Base-by-base conservation (phyloP, 2,797 vertebrate species). In the Hafferia zeledoni region DNA sequence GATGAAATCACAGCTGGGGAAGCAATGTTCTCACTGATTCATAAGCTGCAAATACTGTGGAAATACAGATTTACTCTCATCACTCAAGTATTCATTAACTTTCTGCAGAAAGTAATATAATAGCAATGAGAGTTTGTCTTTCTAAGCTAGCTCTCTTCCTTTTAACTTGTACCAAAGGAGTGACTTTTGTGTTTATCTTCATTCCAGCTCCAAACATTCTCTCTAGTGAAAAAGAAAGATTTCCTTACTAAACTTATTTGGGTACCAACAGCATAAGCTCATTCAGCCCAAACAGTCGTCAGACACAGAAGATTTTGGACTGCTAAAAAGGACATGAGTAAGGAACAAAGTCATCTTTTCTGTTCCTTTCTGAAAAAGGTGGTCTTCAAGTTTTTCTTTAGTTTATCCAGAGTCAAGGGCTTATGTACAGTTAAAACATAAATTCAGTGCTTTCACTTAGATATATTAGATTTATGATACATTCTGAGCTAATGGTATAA, bases 91-190 rank as follows among this genome's bases (percentile, higher is more conserved):
- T 87, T 82, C 87, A 82, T 57, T 83, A 94, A 89, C 37, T 72
- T 92, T 90, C 64, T 56, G n/a, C 86, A 87, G 86, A 82, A 55
- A 28, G 39, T 9, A 67, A 67, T 82, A 52, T 63, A 69, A 76
- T 80, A 90, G 72, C 55, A 90, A 55, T 52, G 33, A 83, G 33
- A 87, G 22, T 86, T 91, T 89, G 68, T 83, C 79, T 95, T 89
- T 69, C 69, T 64, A 35, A 91, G 49, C 15, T 47, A 30, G 11
- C 20, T 55, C 24, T 87, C 67, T 75, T 59, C 49, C 28, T 93
- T 90, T 90, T 46, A 74, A 83, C 55, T 53, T 89, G 61, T 53
- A 92, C 33, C 52, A 81, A 93, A 93, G 47, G 17, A 78, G 7
- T 50, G 24, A 8, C 27, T 83, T 83, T 92, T 93, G 37, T 78